Base-by-base conservation (phyloP, 2,888 invertebrate genomes). In the Melanostoma mellinum region DNA sequence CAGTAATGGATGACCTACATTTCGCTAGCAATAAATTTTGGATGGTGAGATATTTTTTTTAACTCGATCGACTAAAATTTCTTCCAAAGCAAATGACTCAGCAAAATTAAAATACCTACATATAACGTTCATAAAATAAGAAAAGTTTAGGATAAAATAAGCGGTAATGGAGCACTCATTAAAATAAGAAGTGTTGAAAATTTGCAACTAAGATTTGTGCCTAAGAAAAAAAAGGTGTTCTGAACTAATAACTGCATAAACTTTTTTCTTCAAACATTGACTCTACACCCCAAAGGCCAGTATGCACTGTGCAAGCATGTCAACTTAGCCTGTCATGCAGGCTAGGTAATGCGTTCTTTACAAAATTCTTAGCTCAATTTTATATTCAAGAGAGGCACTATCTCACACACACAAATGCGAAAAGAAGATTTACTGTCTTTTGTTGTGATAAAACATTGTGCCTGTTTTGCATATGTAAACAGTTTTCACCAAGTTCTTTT, bases 41-140 rank as follows among this genome's bases (percentile, higher is more conserved):
- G 6, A 53, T 61, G 61, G 72, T n/a, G n/a, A 61, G 72, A 72
- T 30, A 40, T 36, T 44, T 72, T 72, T 3, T 8, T 36, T 44
- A 72, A 61, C 53, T 36, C 35, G 6, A 61, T 36, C 32, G 10
- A 8, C 6, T 53, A 53, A 40, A 61, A 56, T 56, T 63, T 74
- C 55, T 55, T 52, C 48, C 48, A 48, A 46, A 48, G 48, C 46
- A 44, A 73, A 55, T 73, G 72, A 55, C 72, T 61, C 52, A 36
- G 63, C 46, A 73, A 63, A 61, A 73, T 52, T 73, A 44, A 20
- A 20, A 20, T 20, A 20, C 20, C 1, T 20, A 20, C 20, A 20
- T 20, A 20, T 20, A 73, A 73, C 65, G 65, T n/a, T 74, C 20
- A n/a, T 46, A 73, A 74, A 46, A 55, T 73, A 55, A 72, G 61